Evolutionary conservation across 1,140 invertebrate species (phyloP), one percentile per base, ranked within the genome.

Genomic region (Drosophila mauritiana): DNA sequence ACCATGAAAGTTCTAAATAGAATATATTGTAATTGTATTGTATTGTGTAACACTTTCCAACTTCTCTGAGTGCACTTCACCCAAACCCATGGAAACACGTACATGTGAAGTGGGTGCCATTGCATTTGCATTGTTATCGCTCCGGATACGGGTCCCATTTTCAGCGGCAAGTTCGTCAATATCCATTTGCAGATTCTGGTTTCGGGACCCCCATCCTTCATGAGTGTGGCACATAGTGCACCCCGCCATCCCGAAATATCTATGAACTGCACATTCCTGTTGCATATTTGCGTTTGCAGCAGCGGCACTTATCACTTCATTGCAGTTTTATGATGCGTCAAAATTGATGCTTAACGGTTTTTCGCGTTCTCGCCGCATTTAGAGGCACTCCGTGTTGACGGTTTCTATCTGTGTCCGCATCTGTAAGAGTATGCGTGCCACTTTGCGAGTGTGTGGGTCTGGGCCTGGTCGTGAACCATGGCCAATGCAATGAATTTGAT

Each of bases 241-340:
- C 12, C 10, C 63, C 42, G 20, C 36, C 77, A 74, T 1, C 12
- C n/a, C 42, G 11, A 11, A 17, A 45, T 83, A 89, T 88, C 84
- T 80, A 88, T 88, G 84, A 80, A 80, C 79, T 88, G 79, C 54
- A 77, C 59, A 88, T 88, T 86, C 73, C 73, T 86, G 78, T 86
- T 82, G 73, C 77, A 56, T 78, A 59, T 40, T 73, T 57, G 34
- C 61, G 70, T 43, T 52, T 64, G 68, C 54, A 54, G 64, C 84
- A 68, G 79, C 80, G 73, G 73, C 84, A 89, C 84, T 89, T 89
- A 89, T 89, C 84, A 89, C 84, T 89, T 89, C 84, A 89, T 89
- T 89, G 84, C 84, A 89, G 85, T 89, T 89, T 89, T 89, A 89
- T 89, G 84, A 88, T 88, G 85, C 84, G 84, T 89, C 84, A 89